Base-by-base conservation (phyloP, 1,140 invertebrate species). In the Triops longicaudatus region DNA sequence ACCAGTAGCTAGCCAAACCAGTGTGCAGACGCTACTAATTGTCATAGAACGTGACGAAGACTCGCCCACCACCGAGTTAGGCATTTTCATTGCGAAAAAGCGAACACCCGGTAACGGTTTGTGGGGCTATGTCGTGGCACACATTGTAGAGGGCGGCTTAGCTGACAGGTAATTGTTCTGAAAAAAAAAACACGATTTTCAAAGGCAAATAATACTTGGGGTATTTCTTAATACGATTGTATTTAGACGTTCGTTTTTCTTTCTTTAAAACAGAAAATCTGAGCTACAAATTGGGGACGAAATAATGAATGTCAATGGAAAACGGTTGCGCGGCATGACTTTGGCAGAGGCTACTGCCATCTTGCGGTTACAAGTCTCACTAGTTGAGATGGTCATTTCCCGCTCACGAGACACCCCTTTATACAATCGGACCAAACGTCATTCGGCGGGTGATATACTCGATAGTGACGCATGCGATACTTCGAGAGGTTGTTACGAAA, bases 311-410 rank as follows among this genome's bases (percentile, higher is more conserved):
- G 88, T 92, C 9, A 90, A 89, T 79, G 90, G 90, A 0, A 85
- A 86, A 44, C 85, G 88, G 71, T 80, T 92, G 50, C 86, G 88
- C 26, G 89, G 90, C 0, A 83, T 91, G 79, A 85, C 85, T 17
- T 83, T 89, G 12, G 80, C 83, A 5, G 89, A 91, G 79, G 91
- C 90, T 1, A 85, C 87, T 26, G 85, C 86, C 73, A 84, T 88
- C 22, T 84, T 95, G 11, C 81, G 83, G 73, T 83, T 81, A 26
- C 85, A 88, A 1, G 86, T 90, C 17, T 86, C 87, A n/a, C 88
- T 91, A 78, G 90, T 94, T 27, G 90, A 93, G 80, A 89, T 94
- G 71, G 88, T 93, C 10, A 88, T 92, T 31, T 74, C 28, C 44
- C 75, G 72, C 2, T 28, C 12, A 26, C 63, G 12, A 44, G 74